Evolutionary conservation across 2,797 vertebrate species (phyloP), one percentile per base, ranked within the genome.

Genomic region (Hydrolagus colliei): DNA sequence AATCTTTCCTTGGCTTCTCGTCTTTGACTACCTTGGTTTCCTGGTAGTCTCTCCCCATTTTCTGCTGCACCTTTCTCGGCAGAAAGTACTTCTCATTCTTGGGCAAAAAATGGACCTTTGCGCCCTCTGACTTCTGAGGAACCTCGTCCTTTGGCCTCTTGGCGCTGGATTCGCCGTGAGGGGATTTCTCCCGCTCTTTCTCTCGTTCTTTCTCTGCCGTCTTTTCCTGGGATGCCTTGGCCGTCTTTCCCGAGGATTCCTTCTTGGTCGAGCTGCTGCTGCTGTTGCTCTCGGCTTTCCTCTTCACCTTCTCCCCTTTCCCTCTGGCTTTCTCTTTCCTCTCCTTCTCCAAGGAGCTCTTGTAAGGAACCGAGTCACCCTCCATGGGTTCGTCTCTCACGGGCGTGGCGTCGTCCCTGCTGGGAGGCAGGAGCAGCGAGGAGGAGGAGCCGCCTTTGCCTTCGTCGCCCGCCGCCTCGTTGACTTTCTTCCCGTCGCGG

Each of bases 331-430:
- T 95, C 86, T 95, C 97, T 0, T 93, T 92, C 87, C 94, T 97
- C 62, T 95, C 94, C 89, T 97, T 98, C 74, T 96, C 94, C 61
- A 93, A 93, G 12, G 93, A 72, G 0, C 92, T 90, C 87, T 95
- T 95, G 73, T 94, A 92, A 87, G 95, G 89, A 73, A 95, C 90
- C 0, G 95, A 91, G 16, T 95, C 88, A 0, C 94, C 95, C n/a
- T 99, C 97, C 98, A 99, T 98, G 0, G 97, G 98, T 86, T 95
- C 98, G 12, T 99, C 98, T 89, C 98, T 93, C 87, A 99, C 97
- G 0, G 98, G 98, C 0, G 98, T 99, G 22, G 97, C 97, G 87
- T 99, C 97, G 0, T 97, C 97, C 88, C 96, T 93, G 87, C 92
- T 92, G 0, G 93, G 93, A 65, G 94, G 91, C 88, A 95, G 92